phyloP scores from a whole-genome alignment of 2,113 vertebrate species.

The Hoplias malabaricus region DNA sequence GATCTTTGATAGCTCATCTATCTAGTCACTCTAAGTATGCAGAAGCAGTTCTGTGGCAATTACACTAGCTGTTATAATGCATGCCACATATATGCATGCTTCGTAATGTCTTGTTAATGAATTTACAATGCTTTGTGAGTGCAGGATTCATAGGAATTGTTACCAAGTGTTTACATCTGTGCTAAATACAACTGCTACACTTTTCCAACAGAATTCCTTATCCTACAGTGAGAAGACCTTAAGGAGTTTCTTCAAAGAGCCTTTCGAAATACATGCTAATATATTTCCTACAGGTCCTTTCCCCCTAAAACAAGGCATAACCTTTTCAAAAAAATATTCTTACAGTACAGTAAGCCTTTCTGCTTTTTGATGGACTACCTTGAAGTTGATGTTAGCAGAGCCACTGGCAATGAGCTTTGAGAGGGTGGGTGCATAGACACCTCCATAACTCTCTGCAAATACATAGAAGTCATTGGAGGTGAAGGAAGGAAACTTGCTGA shows the following conservation, averaged over 20 bases:
- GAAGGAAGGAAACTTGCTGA: conserved; percentile 75
- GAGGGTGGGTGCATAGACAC: conserved; percentile 35
- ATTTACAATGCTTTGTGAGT: no score
- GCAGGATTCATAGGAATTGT: no score
- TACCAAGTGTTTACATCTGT: no score
- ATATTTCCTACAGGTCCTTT: background rate
- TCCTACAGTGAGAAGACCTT: background rate
- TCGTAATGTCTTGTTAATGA: no score
- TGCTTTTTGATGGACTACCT: conserved; percentile 32
- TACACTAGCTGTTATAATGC: no score
- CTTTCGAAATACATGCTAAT: background rate
- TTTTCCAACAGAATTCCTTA: background rate
- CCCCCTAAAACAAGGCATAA: background rate
- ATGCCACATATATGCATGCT: no score
- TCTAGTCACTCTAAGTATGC: no score
- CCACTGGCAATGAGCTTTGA: conserved; percentile 23
- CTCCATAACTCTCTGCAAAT: conserved; percentile 78
- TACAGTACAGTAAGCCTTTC: background rate
- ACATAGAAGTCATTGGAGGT: conserved; percentile 75
- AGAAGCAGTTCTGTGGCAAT: no score
- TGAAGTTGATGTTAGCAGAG: conserved; percentile 45
- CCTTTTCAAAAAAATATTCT: background rate
- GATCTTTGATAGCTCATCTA: no score
- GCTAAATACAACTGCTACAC: background rate
- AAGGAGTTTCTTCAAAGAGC: background rate